Evolutionary conservation across 2,797 vertebrate species (phyloP).

Genomic region (Poeciliopsis infans): DNA sequence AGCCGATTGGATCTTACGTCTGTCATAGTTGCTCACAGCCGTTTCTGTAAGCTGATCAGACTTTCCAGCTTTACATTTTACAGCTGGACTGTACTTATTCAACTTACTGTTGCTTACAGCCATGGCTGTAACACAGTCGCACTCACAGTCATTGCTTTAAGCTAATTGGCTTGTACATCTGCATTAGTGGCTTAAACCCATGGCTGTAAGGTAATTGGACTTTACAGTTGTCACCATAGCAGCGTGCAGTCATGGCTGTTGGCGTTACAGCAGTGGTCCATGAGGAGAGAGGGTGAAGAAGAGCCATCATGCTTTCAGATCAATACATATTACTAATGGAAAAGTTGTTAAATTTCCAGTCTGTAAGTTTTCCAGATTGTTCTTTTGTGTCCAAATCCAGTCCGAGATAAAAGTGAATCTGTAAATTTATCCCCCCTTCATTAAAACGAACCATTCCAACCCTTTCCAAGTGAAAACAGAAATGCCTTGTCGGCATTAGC

Average conservation of each 20-base stretch:
- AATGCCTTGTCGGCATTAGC: conserved; percentile 83
- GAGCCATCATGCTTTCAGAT: conserved; percentile 84
- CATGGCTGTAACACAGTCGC: no score
- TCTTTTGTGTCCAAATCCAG: conserved; percentile 42
- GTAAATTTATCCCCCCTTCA: conserved; percentile 52
- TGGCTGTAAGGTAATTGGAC: no score
- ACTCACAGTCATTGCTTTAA: no score
- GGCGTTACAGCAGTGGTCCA: conserved; percentile 39
- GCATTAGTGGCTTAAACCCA: no score
- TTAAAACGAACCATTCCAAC: conserved; percentile 79
- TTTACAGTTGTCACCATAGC: background rate
- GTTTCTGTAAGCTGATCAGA: no score
- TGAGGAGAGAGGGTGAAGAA: conserved; percentile 54
- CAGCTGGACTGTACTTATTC: background rate
- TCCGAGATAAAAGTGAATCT: conserved; percentile 65
- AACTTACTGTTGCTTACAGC: no score
- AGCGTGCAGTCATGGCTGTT: no score
- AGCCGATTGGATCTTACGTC: no score
- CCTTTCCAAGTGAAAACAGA: conserved; percentile 78
- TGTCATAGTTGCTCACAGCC: no score
- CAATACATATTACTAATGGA: conserved; percentile 70
- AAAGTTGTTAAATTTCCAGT: conserved; percentile 63
- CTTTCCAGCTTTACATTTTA: background rate
- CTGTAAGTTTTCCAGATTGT: background rate
- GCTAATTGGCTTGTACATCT: no score